A percentile compares a stretch with the other conserved stretches of the same genome.
phyloP scores from a whole-genome alignment of 2,797 vertebrate genomes.

The Ptychobarbus kaznakovi region DNA sequence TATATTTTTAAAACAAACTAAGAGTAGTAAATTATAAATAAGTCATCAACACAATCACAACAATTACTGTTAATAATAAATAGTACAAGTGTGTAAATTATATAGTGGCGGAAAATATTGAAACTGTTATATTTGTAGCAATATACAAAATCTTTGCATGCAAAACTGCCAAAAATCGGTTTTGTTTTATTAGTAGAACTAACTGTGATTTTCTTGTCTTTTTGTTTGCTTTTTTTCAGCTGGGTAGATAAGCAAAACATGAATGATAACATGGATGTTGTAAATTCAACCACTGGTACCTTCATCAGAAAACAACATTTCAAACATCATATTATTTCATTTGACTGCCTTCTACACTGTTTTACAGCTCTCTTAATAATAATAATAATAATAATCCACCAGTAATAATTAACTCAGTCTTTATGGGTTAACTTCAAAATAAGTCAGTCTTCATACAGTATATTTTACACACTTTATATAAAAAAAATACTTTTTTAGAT shows the following conservation, averaged over 20 bases:
- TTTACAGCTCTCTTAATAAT: background rate
- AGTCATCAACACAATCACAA: background rate
- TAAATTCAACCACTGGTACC: background rate
- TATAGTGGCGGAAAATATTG: background rate
- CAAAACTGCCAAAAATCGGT: background rate
- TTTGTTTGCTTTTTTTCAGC: conserved; percentile 13
- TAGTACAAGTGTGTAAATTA: background rate
- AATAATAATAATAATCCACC: background rate
- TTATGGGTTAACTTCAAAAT: background rate
- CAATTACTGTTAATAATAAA: background rate
- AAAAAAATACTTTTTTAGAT: background rate
- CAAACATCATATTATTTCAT: background rate
- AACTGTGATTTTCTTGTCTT: background rate
- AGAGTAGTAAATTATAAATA: background rate
- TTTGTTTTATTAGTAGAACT: background rate
- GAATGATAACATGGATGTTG: background rate
- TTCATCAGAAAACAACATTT: background rate
- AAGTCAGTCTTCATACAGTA: background rate
- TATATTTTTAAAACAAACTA: background rate
- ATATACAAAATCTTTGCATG: background rate
- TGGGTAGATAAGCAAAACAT: background rate
- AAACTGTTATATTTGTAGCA: background rate
- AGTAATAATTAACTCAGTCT: background rate
- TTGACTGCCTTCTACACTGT: background rate
- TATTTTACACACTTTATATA: background rate